Conservation (phyloP, 2,797 vertebrate genomes). For the Salmo trutta region DNA sequence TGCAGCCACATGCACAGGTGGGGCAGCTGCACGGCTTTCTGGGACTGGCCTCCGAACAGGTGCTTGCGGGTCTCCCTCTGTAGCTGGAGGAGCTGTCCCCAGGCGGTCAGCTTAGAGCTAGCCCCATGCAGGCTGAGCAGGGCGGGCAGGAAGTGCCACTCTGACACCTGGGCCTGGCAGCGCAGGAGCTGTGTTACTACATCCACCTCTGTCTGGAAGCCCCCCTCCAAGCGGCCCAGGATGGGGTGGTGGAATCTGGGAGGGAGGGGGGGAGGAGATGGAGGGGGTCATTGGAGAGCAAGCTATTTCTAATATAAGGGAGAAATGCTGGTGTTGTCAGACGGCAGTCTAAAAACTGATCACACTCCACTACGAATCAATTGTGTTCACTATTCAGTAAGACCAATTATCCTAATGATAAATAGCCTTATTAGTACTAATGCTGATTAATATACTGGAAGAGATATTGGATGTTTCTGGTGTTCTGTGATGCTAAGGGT, state of each 20-base stretch:
- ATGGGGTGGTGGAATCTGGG: conserved; percentile 96
- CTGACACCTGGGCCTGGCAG: conserved; percentile 92
- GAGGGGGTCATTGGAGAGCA: conserved; percentile 9
- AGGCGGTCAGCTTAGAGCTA: conserved; percentile 88
- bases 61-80: conserved; percentile 96
- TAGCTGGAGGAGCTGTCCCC: conserved; percentile 95
- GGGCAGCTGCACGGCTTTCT: conserved; percentile 90
- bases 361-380: background rate
- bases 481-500: background rate
- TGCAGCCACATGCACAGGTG: conserved; percentile 94
- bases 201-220: conserved; percentile 95
- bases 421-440: background rate
- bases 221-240: conserved; percentile 91
- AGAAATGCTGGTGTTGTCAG: background rate
- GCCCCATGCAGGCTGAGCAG: conserved; percentile 92
- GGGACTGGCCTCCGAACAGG: conserved; percentile 94
- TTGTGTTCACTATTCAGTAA: background rate
- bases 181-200: conserved; percentile 91
- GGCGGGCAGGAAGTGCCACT: conserved; percentile 95
- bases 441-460: background rate
- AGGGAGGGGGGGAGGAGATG: conserved; percentile 27
- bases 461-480: background rate
- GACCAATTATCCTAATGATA: background rate
- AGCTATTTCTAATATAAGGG: conserved; percentile 10
- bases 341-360: no score